Base-by-base conservation (phyloP, 2,113 vertebrate genomes). In the Pleuronectes platessa region DNA sequence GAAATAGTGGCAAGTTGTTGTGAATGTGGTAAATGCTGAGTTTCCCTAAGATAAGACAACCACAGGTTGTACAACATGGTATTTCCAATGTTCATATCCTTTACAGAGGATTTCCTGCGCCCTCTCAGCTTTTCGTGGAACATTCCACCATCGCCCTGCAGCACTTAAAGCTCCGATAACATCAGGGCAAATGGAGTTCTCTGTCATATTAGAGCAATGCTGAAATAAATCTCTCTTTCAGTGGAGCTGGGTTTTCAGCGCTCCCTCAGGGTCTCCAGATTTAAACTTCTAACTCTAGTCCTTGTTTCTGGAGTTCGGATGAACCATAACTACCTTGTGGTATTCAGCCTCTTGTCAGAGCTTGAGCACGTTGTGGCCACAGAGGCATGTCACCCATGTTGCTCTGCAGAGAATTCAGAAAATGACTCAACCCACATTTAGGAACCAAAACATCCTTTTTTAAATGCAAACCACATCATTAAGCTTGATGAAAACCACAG, bases 161-260 rank as follows among this genome's bases (percentile, higher is more conserved):
- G 85, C 70, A 83, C 79, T 87, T 37, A 40, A n/a, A 23, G 35
- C 68, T 83, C 61, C 75, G 88, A 89, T 91, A 84, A 88, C 77
- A 90, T 90, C 89, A 81, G 84, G 69, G 14, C 71, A 82, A 74
- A 83, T n/a, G 4, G 78, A 70, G 65, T 61, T 83, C 23, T n/a
- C 73, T 82, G 86, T 81, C 79, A 81, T 60, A 40, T 55, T 54
- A 68, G 74, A 58, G 8, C 58, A 7, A 0, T 17, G 47, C 18
- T 75, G 74, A 78, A 85, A 80, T 72, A 61, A 11, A 47, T 71
- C 27, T 79, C 12, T 64, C 14, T 73, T 7, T 47, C 27, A 24
- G 11, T 45, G 42, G 71, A 58, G 55, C n/a, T 59, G 47, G 1
- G 49, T 27, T 71, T 64, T 21, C 8, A 70, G 9, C 51, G 59